phyloP scores from a whole-genome alignment of 2,888 invertebrate species.

The Diachrysia chrysitis region DNA sequence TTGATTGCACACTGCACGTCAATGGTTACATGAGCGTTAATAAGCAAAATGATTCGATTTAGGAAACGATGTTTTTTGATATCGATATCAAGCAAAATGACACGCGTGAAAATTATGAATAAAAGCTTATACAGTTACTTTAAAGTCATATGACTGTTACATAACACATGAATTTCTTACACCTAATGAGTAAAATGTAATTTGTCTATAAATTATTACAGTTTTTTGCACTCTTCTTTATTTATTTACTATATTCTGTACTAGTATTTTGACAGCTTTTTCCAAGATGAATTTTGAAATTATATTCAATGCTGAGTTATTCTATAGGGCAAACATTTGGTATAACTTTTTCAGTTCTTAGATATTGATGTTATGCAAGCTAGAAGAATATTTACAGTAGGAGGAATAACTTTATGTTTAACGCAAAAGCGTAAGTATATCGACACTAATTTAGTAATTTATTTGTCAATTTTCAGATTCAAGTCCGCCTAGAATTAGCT shows the following conservation, averaged over 20 bases:
- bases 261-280: no score
- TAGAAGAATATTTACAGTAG: no score
- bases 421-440: neutral
- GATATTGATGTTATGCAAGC: no score
- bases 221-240: no score
- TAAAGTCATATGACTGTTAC: neutral
- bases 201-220: no score
- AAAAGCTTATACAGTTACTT: neutral
- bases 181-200: no score
- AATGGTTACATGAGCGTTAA: neutral
- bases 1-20: neutral
- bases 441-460: neutral
- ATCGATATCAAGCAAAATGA: neutral
- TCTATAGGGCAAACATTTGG: no score
- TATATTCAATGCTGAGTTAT: no score
- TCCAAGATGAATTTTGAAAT: no score
- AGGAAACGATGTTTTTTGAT: neutral
- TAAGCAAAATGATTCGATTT: constrained; percentile 3
- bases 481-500: constrained; percentile 79
- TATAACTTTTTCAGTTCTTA: no score
- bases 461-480: constrained; percentile 71
- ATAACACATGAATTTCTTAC: neutral
- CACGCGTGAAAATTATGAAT: neutral
- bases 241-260: no score
- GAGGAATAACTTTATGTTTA: neutral